phyloP scores from a whole-genome alignment of 2,113 vertebrate genomes.

The Thunnus maccoyii region DNA sequence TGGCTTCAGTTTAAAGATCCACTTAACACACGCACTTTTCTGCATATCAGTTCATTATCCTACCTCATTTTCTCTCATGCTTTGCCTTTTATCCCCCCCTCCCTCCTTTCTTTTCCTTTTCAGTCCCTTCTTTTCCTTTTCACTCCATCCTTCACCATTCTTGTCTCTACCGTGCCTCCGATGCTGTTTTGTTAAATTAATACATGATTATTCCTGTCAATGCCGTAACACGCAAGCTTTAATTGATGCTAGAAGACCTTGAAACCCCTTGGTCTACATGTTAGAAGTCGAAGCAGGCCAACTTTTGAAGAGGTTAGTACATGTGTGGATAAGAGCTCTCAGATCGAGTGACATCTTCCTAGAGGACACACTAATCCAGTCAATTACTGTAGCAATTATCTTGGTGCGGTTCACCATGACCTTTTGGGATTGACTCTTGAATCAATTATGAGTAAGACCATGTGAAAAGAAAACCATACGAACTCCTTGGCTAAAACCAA shows the following conservation, averaged over 20 bases:
- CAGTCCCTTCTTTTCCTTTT: slow-evolving; percentile 4
- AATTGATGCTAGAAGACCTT: slow-evolving; percentile 58
- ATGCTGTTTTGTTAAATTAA: slow-evolving; percentile 59
- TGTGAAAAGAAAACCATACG: slow-evolving; percentile 25
- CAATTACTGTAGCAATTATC: slow-evolving; percentile 33
- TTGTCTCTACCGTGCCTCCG: slow-evolving; percentile 26
- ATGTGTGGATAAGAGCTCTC: slow-evolving; percentile 45
- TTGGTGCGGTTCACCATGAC: slow-evolving; percentile 43
- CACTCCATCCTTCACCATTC: slow-evolving; percentile 29
- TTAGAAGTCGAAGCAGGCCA: slow-evolving; percentile 19
- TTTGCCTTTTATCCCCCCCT: background rate
- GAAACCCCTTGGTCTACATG: slow-evolving; percentile 36
- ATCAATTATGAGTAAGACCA: slow-evolving; percentile 32
- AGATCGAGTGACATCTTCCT: slow-evolving; percentile 43
- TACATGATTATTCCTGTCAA: slow-evolving; percentile 66
- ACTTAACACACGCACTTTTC: background rate
- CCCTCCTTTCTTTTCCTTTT: background rate
- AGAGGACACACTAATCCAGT: slow-evolving; percentile 7
- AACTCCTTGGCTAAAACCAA: slow-evolving; percentile 25
- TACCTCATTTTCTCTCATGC: background rate
- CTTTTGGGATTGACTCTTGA: slow-evolving; percentile 36
- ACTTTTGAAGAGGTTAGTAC: slow-evolving; percentile 49
- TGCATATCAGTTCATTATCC: slow-evolving; percentile 6
- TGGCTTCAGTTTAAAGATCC: slow-evolving; percentile 11
- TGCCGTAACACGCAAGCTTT: slow-evolving; percentile 57